These are phyloP conservation scores for Homalodisca vitripennis DNA, from an alignment of 1,140 invertebrate species.

Conservation along the genomic window DNA sequence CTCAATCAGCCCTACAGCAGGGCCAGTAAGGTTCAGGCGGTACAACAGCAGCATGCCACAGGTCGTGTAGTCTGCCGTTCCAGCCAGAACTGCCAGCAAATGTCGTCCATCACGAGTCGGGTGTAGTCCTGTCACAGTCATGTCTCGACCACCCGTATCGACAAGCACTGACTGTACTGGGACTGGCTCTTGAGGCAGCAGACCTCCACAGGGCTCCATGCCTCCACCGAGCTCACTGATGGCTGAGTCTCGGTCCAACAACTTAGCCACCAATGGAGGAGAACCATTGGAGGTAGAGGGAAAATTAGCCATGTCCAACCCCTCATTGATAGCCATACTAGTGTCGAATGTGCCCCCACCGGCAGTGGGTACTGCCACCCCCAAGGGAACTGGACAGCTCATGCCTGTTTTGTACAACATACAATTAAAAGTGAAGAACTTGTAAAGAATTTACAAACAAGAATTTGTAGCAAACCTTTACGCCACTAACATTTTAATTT, in stretches of 20 bases:
- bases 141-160: slow-evolving; percentile 44
- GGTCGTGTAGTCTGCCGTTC: slow-evolving; percentile 20
- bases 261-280: slow-evolving; percentile 20
- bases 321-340: slow-evolving; percentile 46
- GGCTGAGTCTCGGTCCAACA: slow-evolving; percentile 7
- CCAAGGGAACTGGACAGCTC: slow-evolving; percentile 40
- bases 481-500: too few relatives aligned
- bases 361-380: slow-evolving; percentile 43
- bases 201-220: background rate
- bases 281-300: slow-evolving; percentile 49
- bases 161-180: slow-evolving; percentile 49
- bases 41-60: slow-evolving; percentile 34
- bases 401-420: too few relatives aligned
- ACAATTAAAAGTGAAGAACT: too few relatives aligned
- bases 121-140: slow-evolving; percentile 58
- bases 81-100: slow-evolving; percentile 61
- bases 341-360: slow-evolving; percentile 47
- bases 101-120: slow-evolving; percentile 63
- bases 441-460: too few relatives aligned
- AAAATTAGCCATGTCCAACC: slow-evolving; percentile 45
- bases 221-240: slow-evolving; percentile 5
- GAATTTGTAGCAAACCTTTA: too few relatives aligned
- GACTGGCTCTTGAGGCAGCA: slow-evolving; percentile 47
- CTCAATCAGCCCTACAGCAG: slow-evolving; percentile 56
- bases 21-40: slow-evolving; percentile 28